Evolutionary conservation across 2,113 vertebrate genomes (phyloP).

Genomic region (Nyctibius bracteatus): DNA sequence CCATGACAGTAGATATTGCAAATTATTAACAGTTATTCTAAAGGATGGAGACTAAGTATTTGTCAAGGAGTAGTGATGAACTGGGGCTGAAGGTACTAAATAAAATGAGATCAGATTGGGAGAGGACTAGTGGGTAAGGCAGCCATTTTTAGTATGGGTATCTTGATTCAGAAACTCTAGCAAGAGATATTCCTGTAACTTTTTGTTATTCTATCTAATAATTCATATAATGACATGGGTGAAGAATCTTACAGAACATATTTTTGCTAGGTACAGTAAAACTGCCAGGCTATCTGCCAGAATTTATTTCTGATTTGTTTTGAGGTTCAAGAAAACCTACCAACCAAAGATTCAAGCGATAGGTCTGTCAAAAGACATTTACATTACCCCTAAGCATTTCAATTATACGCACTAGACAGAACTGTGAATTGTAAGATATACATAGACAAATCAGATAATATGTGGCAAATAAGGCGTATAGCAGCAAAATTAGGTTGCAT

Average conservation of each 20-base stretch:
- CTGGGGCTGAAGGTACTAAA: not conserved
- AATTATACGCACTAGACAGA: slow-evolving; percentile 3
- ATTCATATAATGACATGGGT: not conserved
- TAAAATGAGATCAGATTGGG: not conserved
- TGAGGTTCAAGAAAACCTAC: slow-evolving; percentile 4
- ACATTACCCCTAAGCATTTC: slow-evolving; percentile 28
- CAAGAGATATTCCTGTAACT: not conserved
- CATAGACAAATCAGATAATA: slow-evolving; percentile 40
- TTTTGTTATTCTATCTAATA: not conserved
- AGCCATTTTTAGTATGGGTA: not conserved
- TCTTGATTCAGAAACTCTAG: not conserved
- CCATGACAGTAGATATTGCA: not conserved
- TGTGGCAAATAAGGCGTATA: not conserved
- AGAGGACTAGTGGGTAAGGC: not conserved
- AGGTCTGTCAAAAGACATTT: slow-evolving; percentile 18
- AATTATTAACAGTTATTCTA: not conserved
- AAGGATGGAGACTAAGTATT: not conserved
- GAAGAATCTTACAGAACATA: not conserved
- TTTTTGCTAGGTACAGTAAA: slow-evolving; percentile 36
- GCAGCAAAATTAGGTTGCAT: not conserved
- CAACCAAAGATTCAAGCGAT: slow-evolving; percentile 2
- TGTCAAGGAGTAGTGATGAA: not conserved
- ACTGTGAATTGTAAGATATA: slow-evolving; percentile 18
- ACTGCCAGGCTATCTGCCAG: slow-evolving; percentile 14
- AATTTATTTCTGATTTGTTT: slow-evolving; percentile 48